These are phyloP conservation scores for Synergus itoensis DNA, from an alignment of 2,888 invertebrate genomes.

Conservation along the genomic window DNA sequence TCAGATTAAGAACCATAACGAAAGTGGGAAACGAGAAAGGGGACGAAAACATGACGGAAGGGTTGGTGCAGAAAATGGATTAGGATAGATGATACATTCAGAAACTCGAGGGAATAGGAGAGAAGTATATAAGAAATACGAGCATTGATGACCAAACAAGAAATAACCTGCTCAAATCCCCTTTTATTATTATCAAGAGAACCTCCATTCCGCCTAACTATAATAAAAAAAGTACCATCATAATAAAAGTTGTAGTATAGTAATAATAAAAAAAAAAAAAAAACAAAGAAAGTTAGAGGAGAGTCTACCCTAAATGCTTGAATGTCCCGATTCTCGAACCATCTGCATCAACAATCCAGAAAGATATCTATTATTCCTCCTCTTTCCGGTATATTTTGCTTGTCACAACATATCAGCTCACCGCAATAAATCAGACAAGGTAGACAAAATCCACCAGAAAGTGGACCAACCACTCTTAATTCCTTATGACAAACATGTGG, in stretches of 20 bases:
- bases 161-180: constrained; percentile 29
- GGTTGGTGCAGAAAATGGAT: constrained; percentile 36
- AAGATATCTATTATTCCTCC: constrained; percentile 12
- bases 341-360: constrained; percentile 14
- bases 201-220: neutral
- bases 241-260: neutral
- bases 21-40: neutral
- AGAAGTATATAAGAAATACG: neutral
- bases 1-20: constrained; percentile 34
- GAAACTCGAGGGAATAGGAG: constrained; percentile 21
- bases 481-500: constrained; percentile 37
- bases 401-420: constrained; percentile 25
- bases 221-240: constrained; percentile 6
- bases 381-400: constrained; percentile 24
- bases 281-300: neutral
- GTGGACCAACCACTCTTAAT: constrained; percentile 35
- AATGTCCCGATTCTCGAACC: neutral
- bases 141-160: constrained; percentile 37
- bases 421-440: constrained; percentile 29
- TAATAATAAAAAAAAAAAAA: neutral
- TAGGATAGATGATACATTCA: constrained; percentile 40
- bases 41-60: constrained; percentile 27
- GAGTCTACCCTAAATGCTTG: neutral
- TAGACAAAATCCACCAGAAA: constrained; percentile 35
- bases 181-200: constrained; percentile 13